Conservation (phyloP, 2,113 vertebrate species). For the Machaerirhynchus nigripectus region DNA sequence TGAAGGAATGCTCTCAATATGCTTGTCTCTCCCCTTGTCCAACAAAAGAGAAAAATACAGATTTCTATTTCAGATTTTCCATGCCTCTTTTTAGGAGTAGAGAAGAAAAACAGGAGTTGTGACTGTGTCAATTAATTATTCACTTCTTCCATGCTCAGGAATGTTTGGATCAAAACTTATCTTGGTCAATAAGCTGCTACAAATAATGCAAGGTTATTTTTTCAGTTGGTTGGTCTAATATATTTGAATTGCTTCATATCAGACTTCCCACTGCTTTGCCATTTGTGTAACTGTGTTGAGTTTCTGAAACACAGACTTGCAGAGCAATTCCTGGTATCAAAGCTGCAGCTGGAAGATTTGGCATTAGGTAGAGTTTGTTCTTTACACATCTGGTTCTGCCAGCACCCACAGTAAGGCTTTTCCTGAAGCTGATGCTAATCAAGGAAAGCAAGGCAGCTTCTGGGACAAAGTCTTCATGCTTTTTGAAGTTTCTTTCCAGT, state of each 20-base stretch:
- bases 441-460: constrained; percentile 11
- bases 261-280: neutral
- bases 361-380: neutral
- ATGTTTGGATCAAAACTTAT: neutral
- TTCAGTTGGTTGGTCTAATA: neutral
- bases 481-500: constrained; percentile 4
- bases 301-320: neutral
- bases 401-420: neutral
- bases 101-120: neutral
- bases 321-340: neutral
- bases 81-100: neutral
- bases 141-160: neutral
- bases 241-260: neutral
- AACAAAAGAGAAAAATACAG: neutral
- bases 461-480: neutral
- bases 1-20: neutral
- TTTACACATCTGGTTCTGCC: neutral
- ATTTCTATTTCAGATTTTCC: neutral
- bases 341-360: constrained; percentile 24
- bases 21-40: neutral
- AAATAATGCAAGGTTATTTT: neutral
- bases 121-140: neutral
- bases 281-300: neutral
- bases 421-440: constrained; percentile 14
- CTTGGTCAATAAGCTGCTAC: neutral